These are phyloP conservation scores for Hafferia zeledoni DNA, from an alignment of 2,797 vertebrate species.

Conservation along the genomic window DNA sequence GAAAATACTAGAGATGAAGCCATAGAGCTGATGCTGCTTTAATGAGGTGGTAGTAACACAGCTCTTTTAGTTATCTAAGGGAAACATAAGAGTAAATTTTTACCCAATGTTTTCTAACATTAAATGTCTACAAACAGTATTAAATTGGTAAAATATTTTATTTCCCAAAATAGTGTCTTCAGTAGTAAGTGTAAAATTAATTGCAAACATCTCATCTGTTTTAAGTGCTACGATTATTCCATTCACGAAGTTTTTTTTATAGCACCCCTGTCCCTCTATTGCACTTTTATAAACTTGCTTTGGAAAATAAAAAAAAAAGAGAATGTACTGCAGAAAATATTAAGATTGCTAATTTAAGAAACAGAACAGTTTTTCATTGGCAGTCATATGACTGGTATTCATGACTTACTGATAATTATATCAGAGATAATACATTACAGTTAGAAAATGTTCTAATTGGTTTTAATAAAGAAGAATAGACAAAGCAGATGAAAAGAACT, in stretches of 20 bases:
- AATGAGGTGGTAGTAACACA: not conserved
- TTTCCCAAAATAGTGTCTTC: conserved; percentile 22
- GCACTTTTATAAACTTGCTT: conserved; percentile 20
- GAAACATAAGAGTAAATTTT: not conserved
- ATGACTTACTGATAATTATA: conserved; percentile 56
- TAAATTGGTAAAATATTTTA: conserved; percentile 27
- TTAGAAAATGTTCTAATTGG: conserved; percentile 30
- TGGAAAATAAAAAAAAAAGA: conserved; percentile 32
- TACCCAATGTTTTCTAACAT: not conserved
- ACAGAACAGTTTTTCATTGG: conserved; percentile 54
- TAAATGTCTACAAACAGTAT: not conserved
- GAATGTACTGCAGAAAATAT: conserved; percentile 39
- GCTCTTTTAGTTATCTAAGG: not conserved
- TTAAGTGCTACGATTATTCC: not conserved
- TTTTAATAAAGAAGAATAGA: conserved; percentile 38
- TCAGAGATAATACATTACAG: conserved; percentile 29
- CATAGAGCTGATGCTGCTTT: not conserved
- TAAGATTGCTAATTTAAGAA: conserved; percentile 55
- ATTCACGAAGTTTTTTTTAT: not conserved
- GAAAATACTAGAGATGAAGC: not conserved
- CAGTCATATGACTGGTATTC: conserved; percentile 3
- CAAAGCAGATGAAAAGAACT: conserved; percentile 22
- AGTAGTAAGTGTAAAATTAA: conserved; percentile 30
- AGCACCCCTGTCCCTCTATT: conserved; percentile 10
- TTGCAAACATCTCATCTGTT: conserved; percentile 31